Conservation (phyloP, 2,888 invertebrate genomes). For the Tiliacea aurago region DNA sequence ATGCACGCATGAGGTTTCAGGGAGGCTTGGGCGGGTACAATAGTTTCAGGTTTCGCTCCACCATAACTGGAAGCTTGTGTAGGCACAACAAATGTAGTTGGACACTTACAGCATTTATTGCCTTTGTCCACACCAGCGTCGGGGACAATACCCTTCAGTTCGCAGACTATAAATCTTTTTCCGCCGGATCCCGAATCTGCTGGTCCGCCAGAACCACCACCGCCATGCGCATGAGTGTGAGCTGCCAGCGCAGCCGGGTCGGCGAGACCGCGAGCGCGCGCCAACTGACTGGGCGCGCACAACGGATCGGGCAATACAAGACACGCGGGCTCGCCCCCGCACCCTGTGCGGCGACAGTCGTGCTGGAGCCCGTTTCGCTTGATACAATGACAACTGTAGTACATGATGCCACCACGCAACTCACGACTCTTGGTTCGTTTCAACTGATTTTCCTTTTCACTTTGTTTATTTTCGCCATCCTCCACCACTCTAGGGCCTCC, state of each 20-base stretch:
- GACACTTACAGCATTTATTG: constrained; percentile 86
- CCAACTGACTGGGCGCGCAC: constrained; percentile 89
- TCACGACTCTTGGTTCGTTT: constrained; percentile 89
- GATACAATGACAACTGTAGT: constrained; percentile 90
- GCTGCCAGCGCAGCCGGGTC: constrained; percentile 80
- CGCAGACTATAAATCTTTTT: constrained; percentile 87
- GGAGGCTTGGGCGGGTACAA: no score
- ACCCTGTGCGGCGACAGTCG: constrained; percentile 89
- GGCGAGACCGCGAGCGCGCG: constrained; percentile 85
- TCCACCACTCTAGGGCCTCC: constrained; percentile 76
- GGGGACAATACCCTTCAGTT: constrained; percentile 83
- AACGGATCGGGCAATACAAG: constrained; percentile 88
- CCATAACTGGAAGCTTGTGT: constrained; percentile 46
- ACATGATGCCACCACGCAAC: constrained; percentile 89
- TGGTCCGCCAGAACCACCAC: constrained; percentile 69
- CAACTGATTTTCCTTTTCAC: constrained; percentile 85
- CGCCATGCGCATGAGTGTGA: constrained; percentile 74
- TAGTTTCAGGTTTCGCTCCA: constrained; percentile 43
- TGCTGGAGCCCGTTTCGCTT: constrained; percentile 91
- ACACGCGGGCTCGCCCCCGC: constrained; percentile 89
- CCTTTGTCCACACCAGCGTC: constrained; percentile 71
- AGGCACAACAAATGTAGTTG: constrained; percentile 59
- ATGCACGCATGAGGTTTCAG: constrained; percentile 61
- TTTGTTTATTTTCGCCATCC: constrained; percentile 82
- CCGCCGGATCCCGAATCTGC: constrained; percentile 72